Conservation (phyloP, 2,113 vertebrate species). For the Verasper variegatus region DNA sequence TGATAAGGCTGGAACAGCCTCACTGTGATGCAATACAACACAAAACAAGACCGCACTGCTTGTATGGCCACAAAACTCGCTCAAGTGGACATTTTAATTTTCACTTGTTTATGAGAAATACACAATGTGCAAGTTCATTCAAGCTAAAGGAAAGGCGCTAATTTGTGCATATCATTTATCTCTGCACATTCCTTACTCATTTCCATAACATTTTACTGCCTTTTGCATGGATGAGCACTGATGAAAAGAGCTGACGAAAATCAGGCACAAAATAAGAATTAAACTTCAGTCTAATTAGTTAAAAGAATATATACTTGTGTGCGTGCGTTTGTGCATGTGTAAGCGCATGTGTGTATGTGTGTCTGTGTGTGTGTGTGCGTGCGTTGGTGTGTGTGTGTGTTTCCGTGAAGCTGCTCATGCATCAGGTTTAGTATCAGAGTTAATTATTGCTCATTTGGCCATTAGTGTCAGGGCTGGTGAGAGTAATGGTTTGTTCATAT, state of each 20-base stretch:
- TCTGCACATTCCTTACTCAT: constrained; percentile 49
- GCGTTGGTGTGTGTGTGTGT: not conserved
- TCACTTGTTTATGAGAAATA: constrained; percentile 58
- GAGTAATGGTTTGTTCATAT: constrained; percentile 76
- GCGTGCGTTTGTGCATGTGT: not conserved
- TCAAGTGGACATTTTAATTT: constrained; percentile 66
- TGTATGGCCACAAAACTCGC: constrained; percentile 38
- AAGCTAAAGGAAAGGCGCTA: constrained; percentile 46
- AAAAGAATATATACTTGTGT: not conserved
- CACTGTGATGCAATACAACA: constrained; percentile 36
- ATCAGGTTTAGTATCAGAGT: constrained; percentile 55
- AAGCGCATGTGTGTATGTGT: no score
- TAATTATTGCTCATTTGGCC: constrained; percentile 77
- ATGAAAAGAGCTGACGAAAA: constrained; percentile 44
- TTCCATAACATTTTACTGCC: constrained; percentile 53
- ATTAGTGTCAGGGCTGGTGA: constrained; percentile 70
- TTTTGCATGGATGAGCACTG: constrained; percentile 54
- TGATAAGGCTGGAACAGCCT: constrained; percentile 39
- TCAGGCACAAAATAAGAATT: constrained; percentile 27
- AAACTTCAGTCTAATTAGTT: constrained; percentile 41
- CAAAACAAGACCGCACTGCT: constrained; percentile 36
- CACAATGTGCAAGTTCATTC: constrained; percentile 47
- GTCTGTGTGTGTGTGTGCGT: not conserved
- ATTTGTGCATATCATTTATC: constrained; percentile 64
- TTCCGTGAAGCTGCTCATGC: constrained; percentile 32